Base-by-base conservation (phyloP, 1,140 invertebrate genomes). In the Polypedilum pembai region DNA sequence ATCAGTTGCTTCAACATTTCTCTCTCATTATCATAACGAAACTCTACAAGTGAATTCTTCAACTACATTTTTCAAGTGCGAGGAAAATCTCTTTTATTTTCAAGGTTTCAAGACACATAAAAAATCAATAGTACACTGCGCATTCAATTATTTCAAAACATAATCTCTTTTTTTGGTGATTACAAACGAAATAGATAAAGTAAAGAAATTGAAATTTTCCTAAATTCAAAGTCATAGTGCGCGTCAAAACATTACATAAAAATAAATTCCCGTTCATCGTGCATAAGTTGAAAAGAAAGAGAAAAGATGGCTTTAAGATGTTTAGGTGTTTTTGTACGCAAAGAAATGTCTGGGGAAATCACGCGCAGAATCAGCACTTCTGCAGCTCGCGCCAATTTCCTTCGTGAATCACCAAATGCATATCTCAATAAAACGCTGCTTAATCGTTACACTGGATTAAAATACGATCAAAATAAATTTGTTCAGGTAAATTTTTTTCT, bases 361-460 rank as follows among this genome's bases (percentile, higher is more conserved):
- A 75, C 76, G 5, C 80, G 45, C 21, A 79, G 17, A 79, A 77
- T 24, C 74, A 81, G 56, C 73, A 77, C 72, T 76, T 76, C 40
- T 76, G 76, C 7, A 73, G 12, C 8, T 20, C 73, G 2, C 41
- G 77, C n/a, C 76, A 80, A 74, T 21, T 80, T 82, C 45, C 73
- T 90, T 74, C 85, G 83, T 76, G 84, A 88, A 72, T 89, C 88
- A 73, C 89, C 90, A 2, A 91, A 90, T 78, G 87, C 91, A 76
- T 86, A 86, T n/a, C 85, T 86, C 75, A 88, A 94, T 80, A 94
- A 94, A 79, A 85, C 84, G 18, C 82, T 94, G 8, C 80, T 92
- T 73, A 83, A 87, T 40, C 85, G 87, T 40, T 96, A 92, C 78
- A 81, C 92, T 76, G 83, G 85, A 41, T 82, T 96, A 21, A 88